Conservation (phyloP, 1,140 invertebrate species). For the Zaprionus lachaisei region DNA sequence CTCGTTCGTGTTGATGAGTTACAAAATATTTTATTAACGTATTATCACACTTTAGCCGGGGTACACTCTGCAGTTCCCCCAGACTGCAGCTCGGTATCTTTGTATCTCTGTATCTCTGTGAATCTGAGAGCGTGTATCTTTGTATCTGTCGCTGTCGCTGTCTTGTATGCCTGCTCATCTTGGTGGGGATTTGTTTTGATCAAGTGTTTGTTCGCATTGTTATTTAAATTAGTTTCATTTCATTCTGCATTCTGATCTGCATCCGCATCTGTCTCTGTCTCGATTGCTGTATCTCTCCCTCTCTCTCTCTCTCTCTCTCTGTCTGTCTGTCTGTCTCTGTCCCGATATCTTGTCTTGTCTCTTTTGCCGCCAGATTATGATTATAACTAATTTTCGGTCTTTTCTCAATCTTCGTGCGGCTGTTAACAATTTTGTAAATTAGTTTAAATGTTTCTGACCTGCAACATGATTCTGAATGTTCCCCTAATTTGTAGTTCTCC, state of each 20-base stretch:
- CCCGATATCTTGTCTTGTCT: constrained; percentile 29
- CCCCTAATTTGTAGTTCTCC: constrained; percentile 48
- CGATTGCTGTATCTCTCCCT: background rate
- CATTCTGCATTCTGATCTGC: constrained; percentile 48
- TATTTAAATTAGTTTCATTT: constrained; percentile 83
- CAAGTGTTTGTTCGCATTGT: constrained; percentile 78
- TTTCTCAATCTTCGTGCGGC: constrained; percentile 23
- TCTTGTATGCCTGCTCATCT: constrained; percentile 46
- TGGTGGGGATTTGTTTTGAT: constrained; percentile 76
- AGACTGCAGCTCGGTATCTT: constrained; percentile 17
- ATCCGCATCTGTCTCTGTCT: constrained; percentile 27
- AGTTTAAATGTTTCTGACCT: constrained; percentile 66
- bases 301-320: background rate
- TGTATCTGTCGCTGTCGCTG: constrained; percentile 3
- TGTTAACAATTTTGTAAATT: constrained; percentile 66
- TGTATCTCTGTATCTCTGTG: constrained; percentile 18
- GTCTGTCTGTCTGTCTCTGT: background rate
- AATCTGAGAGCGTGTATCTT: background rate
- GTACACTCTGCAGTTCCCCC: constrained; percentile 8
- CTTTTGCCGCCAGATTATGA: constrained; percentile 66
- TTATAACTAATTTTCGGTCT: constrained; percentile 72
- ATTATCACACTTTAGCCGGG: constrained; percentile 79
- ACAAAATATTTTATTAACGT: constrained; percentile 84
- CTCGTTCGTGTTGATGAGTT: constrained; percentile 79
- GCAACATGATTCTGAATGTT: constrained; percentile 27